These are phyloP conservation scores for Orthochromis malagaraziensis DNA, from an alignment of 2,113 vertebrate genomes.

Conservation along the genomic window DNA sequence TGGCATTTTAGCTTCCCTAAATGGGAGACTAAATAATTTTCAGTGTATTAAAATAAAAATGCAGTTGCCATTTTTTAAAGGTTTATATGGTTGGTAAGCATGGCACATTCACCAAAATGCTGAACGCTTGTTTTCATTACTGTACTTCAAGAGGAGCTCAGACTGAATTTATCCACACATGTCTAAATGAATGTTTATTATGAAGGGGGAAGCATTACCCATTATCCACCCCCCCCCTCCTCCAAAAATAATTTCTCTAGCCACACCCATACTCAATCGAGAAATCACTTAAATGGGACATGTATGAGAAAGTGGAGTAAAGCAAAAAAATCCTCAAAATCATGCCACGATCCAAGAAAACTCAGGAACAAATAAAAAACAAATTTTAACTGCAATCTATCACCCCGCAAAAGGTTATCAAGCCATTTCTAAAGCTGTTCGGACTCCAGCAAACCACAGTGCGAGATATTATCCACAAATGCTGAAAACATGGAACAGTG, in stretches of 20 bases:
- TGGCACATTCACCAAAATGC: background rate
- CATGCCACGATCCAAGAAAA: background rate
- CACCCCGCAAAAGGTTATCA: background rate
- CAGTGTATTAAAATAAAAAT: background rate
- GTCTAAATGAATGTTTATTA: background rate
- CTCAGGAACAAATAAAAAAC: background rate
- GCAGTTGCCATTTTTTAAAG: background rate
- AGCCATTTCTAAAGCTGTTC: background rate
- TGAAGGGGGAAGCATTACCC: background rate
- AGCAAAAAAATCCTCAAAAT: background rate
- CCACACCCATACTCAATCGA: background rate
- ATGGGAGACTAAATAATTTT: background rate
- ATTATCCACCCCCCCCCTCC: rapidly evolving
- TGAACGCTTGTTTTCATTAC: background rate
- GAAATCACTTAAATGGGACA: background rate
- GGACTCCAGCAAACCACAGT: background rate
- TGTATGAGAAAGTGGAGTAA: background rate
- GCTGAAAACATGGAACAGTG: background rate
- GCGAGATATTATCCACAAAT: background rate
- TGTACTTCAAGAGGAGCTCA: rapidly evolving
- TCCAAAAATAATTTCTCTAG: background rate
- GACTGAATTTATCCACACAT: background rate
- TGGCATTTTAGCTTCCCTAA: background rate
- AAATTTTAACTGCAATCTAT: background rate
- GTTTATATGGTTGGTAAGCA: background rate